Evolutionary conservation across 2,888 invertebrate genomes (phyloP), one percentile per base, ranked within the genome.

Genomic region (Ormia ochracea): DNA sequence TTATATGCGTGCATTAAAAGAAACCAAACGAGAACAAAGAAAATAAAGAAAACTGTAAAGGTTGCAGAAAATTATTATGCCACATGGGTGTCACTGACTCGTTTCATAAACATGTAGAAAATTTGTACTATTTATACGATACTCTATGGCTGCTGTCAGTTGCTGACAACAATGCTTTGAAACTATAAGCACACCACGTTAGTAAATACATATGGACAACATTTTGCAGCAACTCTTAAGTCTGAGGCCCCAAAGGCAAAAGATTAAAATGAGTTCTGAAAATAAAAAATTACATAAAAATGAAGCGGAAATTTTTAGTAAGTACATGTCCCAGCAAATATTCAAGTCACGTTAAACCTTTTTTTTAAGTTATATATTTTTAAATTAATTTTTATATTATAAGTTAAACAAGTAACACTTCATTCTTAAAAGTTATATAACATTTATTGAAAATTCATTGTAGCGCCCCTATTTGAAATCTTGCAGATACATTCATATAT

Each of bases 131-230:
- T 56, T 69, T 61, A 69, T 78, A 74, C 52, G 21, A 69, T 10
- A 58, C 65, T 65, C 69, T 78, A 78, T 68, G 58, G 58, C 63
- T 69, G 74, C 74, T 78, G 78, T 74, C 74, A 79, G 38, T 58
- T 74, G 28, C 63, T 69, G 69, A 58, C 50, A 58, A 69, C 28
- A 65, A 65, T 74, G 21, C 58, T 58, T 65, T 52, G 50, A 65
- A 79, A 70, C 23, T 52, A 69, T 36, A 69, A 63, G 65, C 36
- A 56, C 48, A 43, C n/a, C n/a, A n/a, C n/a, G n/a, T 43, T 14
- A 41, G 58, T 7, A 59, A 41, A 52, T 26, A 48, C 7, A 59
- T 14, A 68, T 50, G 56, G 0, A 70, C 28, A 31, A 43, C 10
- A 33, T 36, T 14, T 41, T 31, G 48, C 48, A 28, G 41, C 33